These are phyloP conservation scores for Platycnemis pennipes DNA, from an alignment of 2,888 invertebrate genomes.

Conservation along the genomic window DNA sequence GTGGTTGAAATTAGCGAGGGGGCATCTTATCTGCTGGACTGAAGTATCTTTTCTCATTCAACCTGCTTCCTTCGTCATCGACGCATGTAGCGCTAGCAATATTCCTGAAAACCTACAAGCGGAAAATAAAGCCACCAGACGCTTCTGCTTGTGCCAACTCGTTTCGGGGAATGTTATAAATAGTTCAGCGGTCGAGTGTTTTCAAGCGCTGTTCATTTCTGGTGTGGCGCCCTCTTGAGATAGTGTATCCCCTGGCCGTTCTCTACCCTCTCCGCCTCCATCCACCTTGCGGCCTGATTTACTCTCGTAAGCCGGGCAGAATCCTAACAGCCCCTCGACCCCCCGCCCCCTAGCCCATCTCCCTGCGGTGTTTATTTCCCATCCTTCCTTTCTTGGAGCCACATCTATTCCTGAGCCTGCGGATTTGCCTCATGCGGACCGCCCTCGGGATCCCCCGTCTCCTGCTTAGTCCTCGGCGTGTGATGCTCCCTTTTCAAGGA, in stretches of 20 bases:
- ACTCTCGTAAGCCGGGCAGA: not conserved
- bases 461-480: not conserved
- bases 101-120: not conserved
- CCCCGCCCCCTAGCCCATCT: not conserved
- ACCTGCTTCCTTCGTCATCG: slow-evolving; percentile 4
- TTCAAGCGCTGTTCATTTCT: slow-evolving; percentile 27
- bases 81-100: not conserved
- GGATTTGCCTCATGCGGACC: not conserved
- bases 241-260: not conserved
- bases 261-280: not conserved
- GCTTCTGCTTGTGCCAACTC: slow-evolving; percentile 11
- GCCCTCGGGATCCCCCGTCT: not conserved
- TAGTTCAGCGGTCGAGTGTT: slow-evolving; percentile 47
- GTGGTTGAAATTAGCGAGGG: not conserved
- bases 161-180: slow-evolving; percentile 56
- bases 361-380: not conserved
- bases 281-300: slow-evolving; percentile 2
- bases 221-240: not conserved
- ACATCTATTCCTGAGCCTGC: not conserved
- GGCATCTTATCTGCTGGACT: not conserved
- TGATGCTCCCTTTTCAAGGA: slow-evolving; percentile 1
- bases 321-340: not conserved
- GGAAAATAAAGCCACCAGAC: slow-evolving; percentile 38
- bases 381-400: not conserved
- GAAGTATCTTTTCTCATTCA: not conserved